Evolutionary conservation across 2,888 invertebrate species (phyloP).

Genomic region (Stegana nigrithorax): DNA sequence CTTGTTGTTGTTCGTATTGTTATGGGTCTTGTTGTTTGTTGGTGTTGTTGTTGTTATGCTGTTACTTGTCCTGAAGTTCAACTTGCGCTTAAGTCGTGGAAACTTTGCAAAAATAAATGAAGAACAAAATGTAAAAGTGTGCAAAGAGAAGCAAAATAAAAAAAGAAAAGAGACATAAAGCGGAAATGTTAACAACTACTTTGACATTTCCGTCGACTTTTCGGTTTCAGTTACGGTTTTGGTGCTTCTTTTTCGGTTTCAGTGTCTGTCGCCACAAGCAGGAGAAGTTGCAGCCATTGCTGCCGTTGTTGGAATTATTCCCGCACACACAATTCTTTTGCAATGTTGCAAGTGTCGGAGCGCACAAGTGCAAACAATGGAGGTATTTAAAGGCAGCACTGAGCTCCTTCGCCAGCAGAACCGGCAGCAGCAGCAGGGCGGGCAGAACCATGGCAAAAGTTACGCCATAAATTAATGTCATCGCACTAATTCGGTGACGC

Average conservation of each 20-base stretch:
- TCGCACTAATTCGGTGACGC: slow-evolving; percentile 41
- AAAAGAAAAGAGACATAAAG: slow-evolving; percentile 35
- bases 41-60: slow-evolving; percentile 24
- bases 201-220: slow-evolving; percentile 48
- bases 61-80: neutral
- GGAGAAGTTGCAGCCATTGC: neutral
- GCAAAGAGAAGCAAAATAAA: slow-evolving; percentile 1
- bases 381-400: neutral
- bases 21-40: slow-evolving; percentile 3
- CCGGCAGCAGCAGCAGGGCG: too few relatives aligned
- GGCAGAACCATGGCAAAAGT: slow-evolving; percentile 21
- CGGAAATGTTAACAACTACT: slow-evolving; percentile 60
- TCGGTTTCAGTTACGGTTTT: neutral
- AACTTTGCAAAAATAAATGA: slow-evolving; percentile 16
- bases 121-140: slow-evolving; percentile 2
- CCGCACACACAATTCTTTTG: slow-evolving; percentile 53
- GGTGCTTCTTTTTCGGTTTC: slow-evolving; percentile 11
- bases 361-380: slow-evolving; percentile 31
- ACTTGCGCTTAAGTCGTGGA: slow-evolving; percentile 23
- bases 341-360: slow-evolving; percentile 27
- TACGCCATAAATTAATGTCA: slow-evolving; percentile 48
- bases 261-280: neutral
- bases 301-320: slow-evolving; percentile 28
- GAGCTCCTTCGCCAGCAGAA: too few relatives aligned
- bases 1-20: too few relatives aligned